Conservation (phyloP, 2,888 invertebrate species). For the Aricia artaxerxes region DNA sequence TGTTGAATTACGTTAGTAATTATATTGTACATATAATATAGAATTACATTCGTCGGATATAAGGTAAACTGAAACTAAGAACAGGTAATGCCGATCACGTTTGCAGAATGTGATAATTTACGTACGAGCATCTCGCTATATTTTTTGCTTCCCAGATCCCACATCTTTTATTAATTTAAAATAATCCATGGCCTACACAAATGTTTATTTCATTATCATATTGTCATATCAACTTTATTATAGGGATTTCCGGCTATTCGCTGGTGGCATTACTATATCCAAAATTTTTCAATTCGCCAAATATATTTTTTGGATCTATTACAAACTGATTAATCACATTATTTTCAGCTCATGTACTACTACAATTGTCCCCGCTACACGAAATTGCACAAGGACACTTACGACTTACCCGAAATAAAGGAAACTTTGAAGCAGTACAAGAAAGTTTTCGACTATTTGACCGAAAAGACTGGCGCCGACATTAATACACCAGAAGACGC, state of each 20-base stretch:
- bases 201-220: not conserved
- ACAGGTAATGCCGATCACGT: not conserved
- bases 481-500: slow-evolving; percentile 67
- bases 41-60: not conserved
- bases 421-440: slow-evolving; percentile 56
- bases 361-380: slow-evolving; percentile 70
- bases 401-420: slow-evolving; percentile 56
- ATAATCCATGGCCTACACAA: not conserved
- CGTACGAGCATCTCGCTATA: slow-evolving; percentile 3
- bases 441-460: slow-evolving; percentile 55
- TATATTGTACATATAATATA: not conserved
- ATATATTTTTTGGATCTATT: not conserved
- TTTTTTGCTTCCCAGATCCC: not conserved
- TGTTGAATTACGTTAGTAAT: not conserved
- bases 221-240: not conserved
- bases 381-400: slow-evolving; percentile 54
- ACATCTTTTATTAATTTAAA: not conserved
- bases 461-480: slow-evolving; percentile 58
- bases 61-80: slow-evolving; percentile 19
- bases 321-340: not conserved
- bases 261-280: not conserved
- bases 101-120: not conserved
- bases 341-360: slow-evolving; percentile 67
- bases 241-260: not conserved
- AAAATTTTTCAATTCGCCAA: not conserved